Evolutionary conservation across 2,797 vertebrate species (phyloP).

Genomic region (Sphenodon punctatus): DNA sequence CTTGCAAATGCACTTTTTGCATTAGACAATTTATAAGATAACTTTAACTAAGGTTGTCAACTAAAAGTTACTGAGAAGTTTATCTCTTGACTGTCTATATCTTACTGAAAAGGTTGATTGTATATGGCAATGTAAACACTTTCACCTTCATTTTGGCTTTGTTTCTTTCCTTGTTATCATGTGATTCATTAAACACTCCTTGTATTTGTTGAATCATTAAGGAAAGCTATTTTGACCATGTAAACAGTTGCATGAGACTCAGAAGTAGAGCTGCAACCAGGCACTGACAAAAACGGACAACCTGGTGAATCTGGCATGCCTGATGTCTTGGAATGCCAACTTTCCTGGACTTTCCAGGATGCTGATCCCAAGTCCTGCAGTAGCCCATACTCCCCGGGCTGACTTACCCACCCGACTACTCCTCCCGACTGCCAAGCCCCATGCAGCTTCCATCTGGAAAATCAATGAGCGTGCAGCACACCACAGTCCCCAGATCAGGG

Average conservation of each 20-base stretch:
- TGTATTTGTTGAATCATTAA: neutral
- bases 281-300: too few species aligned
- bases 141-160: conserved; percentile 46
- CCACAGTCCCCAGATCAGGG: too few species aligned
- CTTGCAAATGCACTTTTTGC: neutral
- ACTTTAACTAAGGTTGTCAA: conserved; percentile 30
- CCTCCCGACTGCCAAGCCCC: too few species aligned
- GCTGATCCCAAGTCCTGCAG: too few species aligned
- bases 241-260: neutral
- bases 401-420: too few species aligned
- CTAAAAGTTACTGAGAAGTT: conserved; percentile 61
- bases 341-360: too few species aligned
- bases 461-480: too few species aligned
- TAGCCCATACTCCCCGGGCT: too few species aligned
- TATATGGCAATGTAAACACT: neutral
- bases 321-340: too few species aligned
- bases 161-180: conserved; percentile 15
- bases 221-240: neutral
- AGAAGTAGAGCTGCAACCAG: too few species aligned
- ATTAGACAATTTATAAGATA: conserved; percentile 32
- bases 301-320: too few species aligned
- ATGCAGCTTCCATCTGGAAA: too few species aligned
- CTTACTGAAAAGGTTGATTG: conserved; percentile 51
- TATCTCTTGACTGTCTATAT: conserved; percentile 43
- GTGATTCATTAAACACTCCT: neutral